Base-by-base conservation (phyloP, 2,797 vertebrate species). In the Apogon talboti region DNA sequence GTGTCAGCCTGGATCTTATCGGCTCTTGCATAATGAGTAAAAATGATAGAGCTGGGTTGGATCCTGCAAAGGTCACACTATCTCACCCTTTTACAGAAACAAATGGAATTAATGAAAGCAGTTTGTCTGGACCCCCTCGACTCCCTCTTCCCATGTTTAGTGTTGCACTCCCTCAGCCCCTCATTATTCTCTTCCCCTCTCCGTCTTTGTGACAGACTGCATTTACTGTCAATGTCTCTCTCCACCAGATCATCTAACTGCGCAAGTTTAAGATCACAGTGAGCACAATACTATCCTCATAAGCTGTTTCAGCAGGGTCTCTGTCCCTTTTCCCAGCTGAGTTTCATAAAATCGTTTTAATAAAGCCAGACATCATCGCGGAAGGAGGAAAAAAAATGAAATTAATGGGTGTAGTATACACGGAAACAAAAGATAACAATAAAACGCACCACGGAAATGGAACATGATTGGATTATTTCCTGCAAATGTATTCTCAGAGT, bases 11-110 rank as follows among this genome's bases (percentile, higher is more conserved):
- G 71, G 84, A 93, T 95, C 91, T 87, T 88, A 89, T 92, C 83
- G 62, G 89, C 90, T 91, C 90, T 92, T 89, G 89, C 91, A 94
- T 96, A 97, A 97, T 95, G 94, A 96, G 95, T 94, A 93, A 94
- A 95, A 96, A 95, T 93, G 90, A 95, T 94, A 92, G 92, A 94
- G 93, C 84, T 84, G 79, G 92, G 87, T 85, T 88, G 92, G 86
- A 90, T 91, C 82, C 87, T 81, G 85, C 87, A 97, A 98, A 97
- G 96, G 95, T 96, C 95, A 96, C 69, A 37, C 87, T 83, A 93
- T 94, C 95, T 95, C 95, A 87, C 89, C 80, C 68, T 75, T 91
- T 95, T 94, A 95, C 91, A 93, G 91, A 95, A 95, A 95, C 93
- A 96, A 95, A 95, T 92, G 90, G 90, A 94, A 89, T 91, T 95